These are phyloP conservation scores for Arnoldichthys spilopterus DNA, from an alignment of 2,797 vertebrate species.

Conservation along the genomic window DNA sequence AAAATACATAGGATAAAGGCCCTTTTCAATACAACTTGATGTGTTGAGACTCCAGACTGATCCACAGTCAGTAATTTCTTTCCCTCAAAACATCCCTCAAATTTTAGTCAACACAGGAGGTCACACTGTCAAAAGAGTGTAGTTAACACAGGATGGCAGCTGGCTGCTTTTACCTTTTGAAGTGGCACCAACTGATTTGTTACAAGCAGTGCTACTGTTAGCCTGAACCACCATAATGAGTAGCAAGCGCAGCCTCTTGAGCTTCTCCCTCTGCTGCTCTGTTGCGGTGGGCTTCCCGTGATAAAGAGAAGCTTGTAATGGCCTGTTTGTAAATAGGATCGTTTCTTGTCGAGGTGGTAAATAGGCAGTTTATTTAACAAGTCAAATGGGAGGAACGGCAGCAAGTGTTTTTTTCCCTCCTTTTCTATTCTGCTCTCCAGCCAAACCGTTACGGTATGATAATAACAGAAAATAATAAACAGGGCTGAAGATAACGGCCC, in stretches of 20 bases:
- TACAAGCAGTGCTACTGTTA: background rate
- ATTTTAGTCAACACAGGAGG: background rate
- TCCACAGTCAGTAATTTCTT: too few species aligned
- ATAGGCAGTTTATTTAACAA: slow-evolving; percentile 82
- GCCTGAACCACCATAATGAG: background rate
- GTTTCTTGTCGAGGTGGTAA: slow-evolving; percentile 70
- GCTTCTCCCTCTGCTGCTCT: slow-evolving; percentile 8
- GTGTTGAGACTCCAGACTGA: too few species aligned
- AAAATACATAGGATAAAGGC: too few species aligned
- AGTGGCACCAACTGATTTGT: slow-evolving; percentile 1
- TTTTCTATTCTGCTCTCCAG: slow-evolving; percentile 46
- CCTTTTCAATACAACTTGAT: too few species aligned
- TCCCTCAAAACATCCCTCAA: too few species aligned
- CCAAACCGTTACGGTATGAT: slow-evolving; percentile 66
- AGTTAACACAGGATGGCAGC: slow-evolving; percentile 12
- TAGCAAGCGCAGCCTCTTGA: slow-evolving; percentile 24
- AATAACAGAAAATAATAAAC: slow-evolving; percentile 76
- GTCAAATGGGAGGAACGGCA: slow-evolving; percentile 73
- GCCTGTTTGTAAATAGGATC: slow-evolving; percentile 79
- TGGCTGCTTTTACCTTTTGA: slow-evolving; percentile 11
- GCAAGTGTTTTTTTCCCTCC: slow-evolving; percentile 18
- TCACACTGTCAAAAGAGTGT: slow-evolving; percentile 7
- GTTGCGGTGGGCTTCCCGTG: slow-evolving; percentile 5
- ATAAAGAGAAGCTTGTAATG: slow-evolving; percentile 54
- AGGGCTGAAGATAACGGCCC: slow-evolving; percentile 76